Evolutionary conservation across 2,797 vertebrate genomes (phyloP).

Genomic region (Falco novaeseelandiae): DNA sequence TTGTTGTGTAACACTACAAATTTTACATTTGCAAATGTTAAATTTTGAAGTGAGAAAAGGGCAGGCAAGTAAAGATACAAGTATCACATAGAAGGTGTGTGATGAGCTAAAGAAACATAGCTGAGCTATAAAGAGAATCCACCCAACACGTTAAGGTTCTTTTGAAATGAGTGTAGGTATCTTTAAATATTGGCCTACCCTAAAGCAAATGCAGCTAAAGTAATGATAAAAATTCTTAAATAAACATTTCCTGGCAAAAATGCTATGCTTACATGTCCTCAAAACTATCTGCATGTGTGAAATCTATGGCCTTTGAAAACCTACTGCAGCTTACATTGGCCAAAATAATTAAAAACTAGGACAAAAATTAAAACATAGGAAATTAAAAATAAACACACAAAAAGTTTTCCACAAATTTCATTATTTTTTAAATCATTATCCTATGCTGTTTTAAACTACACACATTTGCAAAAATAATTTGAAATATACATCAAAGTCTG

Average conservation of each 20-base stretch:
- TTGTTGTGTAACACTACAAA: neutral
- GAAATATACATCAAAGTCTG: neutral
- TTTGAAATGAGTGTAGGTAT: neutral
- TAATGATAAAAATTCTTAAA: slow-evolving; percentile 11
- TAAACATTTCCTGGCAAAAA: slow-evolving; percentile 27
- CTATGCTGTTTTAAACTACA: neutral
- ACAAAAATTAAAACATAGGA: neutral
- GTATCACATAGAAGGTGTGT: neutral
- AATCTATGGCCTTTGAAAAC: neutral
- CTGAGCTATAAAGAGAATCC: neutral
- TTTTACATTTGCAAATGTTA: neutral
- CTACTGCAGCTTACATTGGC: neutral
- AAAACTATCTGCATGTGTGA: neutral
- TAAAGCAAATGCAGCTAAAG: neutral
- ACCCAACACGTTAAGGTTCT: neutral
- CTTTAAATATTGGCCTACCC: neutral
- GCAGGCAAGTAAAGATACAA: neutral
- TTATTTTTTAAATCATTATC: neutral
- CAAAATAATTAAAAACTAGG: neutral
- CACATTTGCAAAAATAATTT: neutral
- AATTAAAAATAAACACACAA: neutral
- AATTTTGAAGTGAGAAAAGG: neutral
- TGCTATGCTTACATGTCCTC: neutral
- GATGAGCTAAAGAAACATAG: neutral
- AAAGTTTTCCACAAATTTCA: neutral